A percentile compares a stretch with the other conserved stretches of the same genome.
Evolutionary conservation across 2,113 vertebrate genomes (phyloP).

Genomic region (Sapajus apella): DNA sequence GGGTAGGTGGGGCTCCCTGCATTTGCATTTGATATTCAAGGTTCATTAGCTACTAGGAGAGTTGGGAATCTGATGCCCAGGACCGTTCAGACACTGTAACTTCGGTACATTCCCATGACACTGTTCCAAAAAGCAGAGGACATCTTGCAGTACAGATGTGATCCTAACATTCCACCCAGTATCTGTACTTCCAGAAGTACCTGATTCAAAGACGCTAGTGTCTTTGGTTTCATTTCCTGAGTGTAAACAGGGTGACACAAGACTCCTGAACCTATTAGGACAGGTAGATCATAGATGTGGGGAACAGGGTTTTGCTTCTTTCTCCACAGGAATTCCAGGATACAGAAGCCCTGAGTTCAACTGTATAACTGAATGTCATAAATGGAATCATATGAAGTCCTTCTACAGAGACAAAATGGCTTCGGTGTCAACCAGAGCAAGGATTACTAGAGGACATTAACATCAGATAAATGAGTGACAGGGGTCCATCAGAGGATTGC

Average conservation of each 20-base stretch:
- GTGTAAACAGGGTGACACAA: not conserved
- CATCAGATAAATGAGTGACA: not conserved
- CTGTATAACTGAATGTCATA: not conserved
- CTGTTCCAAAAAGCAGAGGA: not conserved
- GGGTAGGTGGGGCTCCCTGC: not conserved
- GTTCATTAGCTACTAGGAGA: not conserved
- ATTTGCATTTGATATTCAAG: no score
- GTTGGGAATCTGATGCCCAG: not conserved
- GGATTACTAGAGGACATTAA: not conserved
- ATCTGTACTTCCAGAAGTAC: not conserved
- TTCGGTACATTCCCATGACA: not conserved
- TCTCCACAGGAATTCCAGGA: not conserved
- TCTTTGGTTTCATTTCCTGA: not conserved
- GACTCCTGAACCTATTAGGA: not conserved
- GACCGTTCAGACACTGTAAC: not conserved
- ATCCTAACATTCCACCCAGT: not conserved
- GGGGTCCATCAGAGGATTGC: not conserved
- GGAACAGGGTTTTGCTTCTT: not conserved
- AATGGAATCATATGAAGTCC: not conserved
- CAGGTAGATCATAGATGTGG: accelerated
- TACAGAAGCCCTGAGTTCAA: not conserved
- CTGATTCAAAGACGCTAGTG: not conserved
- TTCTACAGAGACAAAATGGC: not conserved
- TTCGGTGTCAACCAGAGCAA: not conserved
- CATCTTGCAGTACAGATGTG: not conserved